Evolutionary conservation across 2,888 invertebrate genomes (phyloP).

Genomic region (Luperina nickerlii): DNA sequence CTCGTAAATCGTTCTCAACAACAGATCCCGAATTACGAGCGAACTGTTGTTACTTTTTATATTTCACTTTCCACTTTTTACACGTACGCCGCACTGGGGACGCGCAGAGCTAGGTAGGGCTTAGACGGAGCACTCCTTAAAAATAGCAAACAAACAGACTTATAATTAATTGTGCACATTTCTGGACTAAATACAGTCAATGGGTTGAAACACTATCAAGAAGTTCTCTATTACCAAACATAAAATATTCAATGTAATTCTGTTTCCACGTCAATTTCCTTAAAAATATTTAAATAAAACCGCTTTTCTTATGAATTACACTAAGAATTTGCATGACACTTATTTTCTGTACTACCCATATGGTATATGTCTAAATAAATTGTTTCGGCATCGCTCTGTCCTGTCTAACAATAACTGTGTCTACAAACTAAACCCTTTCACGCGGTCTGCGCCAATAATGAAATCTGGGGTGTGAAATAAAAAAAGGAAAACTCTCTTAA

Average conservation of each 20-base stretch:
- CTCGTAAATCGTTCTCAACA: constrained; percentile 85
- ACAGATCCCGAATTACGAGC: constrained; percentile 80
- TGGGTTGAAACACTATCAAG: neutral
- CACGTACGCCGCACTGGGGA: constrained; percentile 74
- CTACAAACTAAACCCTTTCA: constrained; percentile 86
- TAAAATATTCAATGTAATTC: neutral
- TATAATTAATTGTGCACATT: neutral
- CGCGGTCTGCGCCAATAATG: constrained; percentile 86
- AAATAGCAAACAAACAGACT: neutral
- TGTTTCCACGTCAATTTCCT: neutral
- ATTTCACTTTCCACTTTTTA: constrained; percentile 87
- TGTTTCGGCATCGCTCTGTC: constrained; percentile 3
- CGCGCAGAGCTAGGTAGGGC: constrained; percentile 65
- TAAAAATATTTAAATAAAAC: neutral
- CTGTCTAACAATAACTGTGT: constrained; percentile 69
- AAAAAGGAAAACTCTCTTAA: constrained; percentile 89
- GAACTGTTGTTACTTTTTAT: constrained; percentile 85
- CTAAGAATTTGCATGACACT: neutral
- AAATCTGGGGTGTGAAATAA: constrained; percentile 90
- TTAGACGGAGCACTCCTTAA: constrained; percentile 21
- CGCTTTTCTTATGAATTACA: neutral
- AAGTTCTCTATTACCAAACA: neutral
- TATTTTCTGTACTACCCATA: too few species aligned
- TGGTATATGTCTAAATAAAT: neutral
- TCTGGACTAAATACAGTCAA: neutral